Evolutionary conservation across 1,140 invertebrate genomes (phyloP), one percentile per base, ranked within the genome.

Genomic region (Drosophila pandora): DNA sequence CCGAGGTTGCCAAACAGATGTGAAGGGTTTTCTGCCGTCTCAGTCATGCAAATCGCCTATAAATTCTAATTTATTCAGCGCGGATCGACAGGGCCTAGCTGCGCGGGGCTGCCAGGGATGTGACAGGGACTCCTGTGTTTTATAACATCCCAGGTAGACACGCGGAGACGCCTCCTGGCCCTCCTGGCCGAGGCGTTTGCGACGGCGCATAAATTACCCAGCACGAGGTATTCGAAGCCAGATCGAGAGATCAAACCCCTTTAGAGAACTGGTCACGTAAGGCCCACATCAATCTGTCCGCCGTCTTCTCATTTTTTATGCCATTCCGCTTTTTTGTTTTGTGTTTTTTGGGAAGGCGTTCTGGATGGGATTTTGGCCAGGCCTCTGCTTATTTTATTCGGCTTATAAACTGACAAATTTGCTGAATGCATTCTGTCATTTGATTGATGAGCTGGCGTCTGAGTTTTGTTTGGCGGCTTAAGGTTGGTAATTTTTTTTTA

Each of bases 21-120:
- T 69, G 73, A 54, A 37, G 52, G 63, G 63, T 67, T 67, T 34
- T 17, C 58, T 25, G 62, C 53, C 23, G 62, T 50, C 57, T 68
- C 63, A 80, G 47, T 78, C 75, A 90, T 90, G 88, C 83, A 85
- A 90, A 88, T 90, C 72, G 77, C 56, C 49, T 62, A 84, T 90
- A 90, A 90, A 88, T 85, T 90, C 62, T 79, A 90, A 90, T 90
- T 90, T 90, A 90, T 90, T 71, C 88, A 78, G 32, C 48, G 48
- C 30, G 45, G 57, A 53, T 54, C 53, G 43, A 43, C n/a, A 43
- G 17, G 39, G 4, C 17, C 25, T 7, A 13, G 17, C 5, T 28
- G 28, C 12, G 34, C 10, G 2, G 74, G 78, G 74, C 72, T 75
- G 56, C 45, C 73, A 71, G 34, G 34, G 34, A 37, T 77, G 59